phyloP scores from a whole-genome alignment of 2,113 vertebrate genomes.

The Sisor rabdophorus region DNA sequence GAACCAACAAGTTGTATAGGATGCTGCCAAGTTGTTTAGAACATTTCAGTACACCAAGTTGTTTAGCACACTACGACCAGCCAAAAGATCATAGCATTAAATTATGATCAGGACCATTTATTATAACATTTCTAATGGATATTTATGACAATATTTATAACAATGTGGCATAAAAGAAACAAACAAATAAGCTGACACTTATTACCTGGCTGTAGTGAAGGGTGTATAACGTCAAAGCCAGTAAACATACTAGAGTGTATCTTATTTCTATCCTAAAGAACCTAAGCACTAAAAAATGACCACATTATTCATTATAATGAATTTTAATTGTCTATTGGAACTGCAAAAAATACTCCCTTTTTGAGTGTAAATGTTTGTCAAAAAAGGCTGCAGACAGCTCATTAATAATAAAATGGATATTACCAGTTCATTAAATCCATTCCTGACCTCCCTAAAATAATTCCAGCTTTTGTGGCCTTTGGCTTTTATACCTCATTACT shows the following conservation, averaged over 20 bases:
- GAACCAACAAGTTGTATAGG: too few species aligned
- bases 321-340: neutral
- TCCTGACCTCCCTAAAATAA: slow-evolving; percentile 2
- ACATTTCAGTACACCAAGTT: too few species aligned
- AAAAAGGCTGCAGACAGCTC: neutral
- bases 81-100: neutral
- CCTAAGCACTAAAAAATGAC: neutral
- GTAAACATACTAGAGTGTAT: neutral
- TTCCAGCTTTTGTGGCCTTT: neutral
- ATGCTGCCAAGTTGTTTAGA: too few species aligned
- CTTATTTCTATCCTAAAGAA: neutral
- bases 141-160: neutral
- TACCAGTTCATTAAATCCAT: slow-evolving; percentile 1
- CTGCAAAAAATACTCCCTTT: neutral
- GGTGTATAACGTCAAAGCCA: neutral
- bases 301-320: neutral
- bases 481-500: neutral
- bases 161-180: neutral
- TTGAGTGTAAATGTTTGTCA: neutral
- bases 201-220: neutral
- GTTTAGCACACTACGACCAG: neutral
- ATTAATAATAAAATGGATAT: neutral
- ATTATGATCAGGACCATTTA: too few species aligned
- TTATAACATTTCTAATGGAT: neutral
- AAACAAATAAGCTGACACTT: neutral